Evolutionary conservation across 2,113 vertebrate genomes (phyloP), one percentile per base, ranked within the genome.

Genomic region (Phrynocephalus versicolor): DNA sequence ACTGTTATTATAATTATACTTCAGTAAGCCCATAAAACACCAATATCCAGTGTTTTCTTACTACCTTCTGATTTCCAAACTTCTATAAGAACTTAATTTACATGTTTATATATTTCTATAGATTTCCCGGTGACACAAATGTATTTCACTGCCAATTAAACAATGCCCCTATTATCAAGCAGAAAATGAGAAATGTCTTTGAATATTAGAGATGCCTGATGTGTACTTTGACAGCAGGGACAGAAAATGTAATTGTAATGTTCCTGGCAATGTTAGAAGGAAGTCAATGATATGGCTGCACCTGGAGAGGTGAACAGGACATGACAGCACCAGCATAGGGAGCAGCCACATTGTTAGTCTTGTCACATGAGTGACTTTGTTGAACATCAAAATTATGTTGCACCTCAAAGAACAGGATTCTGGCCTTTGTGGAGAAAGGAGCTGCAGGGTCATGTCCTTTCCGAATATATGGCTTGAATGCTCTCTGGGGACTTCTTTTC

Each of bases 21-120:
- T 91, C 83, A 83, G 77, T 0, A 0, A 89, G 70, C 8, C 7
- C 74, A 73, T 79, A 73, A 90, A 89, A 89, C 72, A 81, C 35
- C 85, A 58, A 91, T 87, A 81, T 79, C 45, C 60, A 88, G 35
- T 81, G 84, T 82, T 92, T 93, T 88, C 83, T 88, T 83, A 80
- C 74, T 35, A 9, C 87, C 85, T 89, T 81, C 88, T 78, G 82
- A 18, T 39, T 85, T 19, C 60, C 85, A 82, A 21, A 72, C 23
- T 45, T 90, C 65, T 88, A 81, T 8, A 73, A 41, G 69, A 89
- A 77, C 80, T 75, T 88, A 83, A 81, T 6, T 19, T 87, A n/a
- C n/a, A n/a, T n/a, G n/a, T n/a, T n/a, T n/a, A n/a, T 82, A 88
- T 80, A 35, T 25, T 39, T 65, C 0, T 0, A 27, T 85, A 25